Evolutionary conservation across 2,797 vertebrate species (phyloP), one percentile per base, ranked within the genome.

Genomic region (Neosilurus mollespiculum): DNA sequence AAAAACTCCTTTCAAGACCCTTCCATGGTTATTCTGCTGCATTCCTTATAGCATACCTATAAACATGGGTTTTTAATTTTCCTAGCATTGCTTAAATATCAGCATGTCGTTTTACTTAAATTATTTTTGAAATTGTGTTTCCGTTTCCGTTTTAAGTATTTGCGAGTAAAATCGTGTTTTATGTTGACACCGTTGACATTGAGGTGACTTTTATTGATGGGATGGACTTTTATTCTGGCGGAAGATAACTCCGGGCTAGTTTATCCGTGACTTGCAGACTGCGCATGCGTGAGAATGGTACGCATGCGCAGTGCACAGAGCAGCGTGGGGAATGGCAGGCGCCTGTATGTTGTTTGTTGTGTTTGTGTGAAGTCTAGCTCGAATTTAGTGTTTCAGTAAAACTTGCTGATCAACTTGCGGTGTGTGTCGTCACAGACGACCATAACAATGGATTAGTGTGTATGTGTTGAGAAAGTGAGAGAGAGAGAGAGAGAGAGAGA

Each of bases 141-240:
- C 8, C 20, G 20, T 66, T 67, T 37, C 37, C 0, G 9, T 20
- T 67, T 2, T 16, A 30, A 66, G 24, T 66, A 18, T 65, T 26
- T 26, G 14, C 6, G 26, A 30, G 14, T 20, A 30, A 73, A 56
- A 1, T 9, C 2, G n/a, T 26, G 12, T 10, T 22, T n/a, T 49
- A 49, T n/a, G 43, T n/a, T 43, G 1, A 22, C 67, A 43, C 9
- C 12, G 58, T 59, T 16, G 16, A 59, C 15, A 59, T 18, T 5
- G 3, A 6, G 0, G 49, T 22, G 14, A 53, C 16, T 18, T 30
- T 54, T 56, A 5, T 5, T 11, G 8, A 26, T 24, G 51, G 7
- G 18, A n/a, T n/a, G 18, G 75, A 77, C 75, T 77, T 77, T 77
- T 67, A 77, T 10, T n/a, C 11, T 43, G 30, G 34, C 75, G 75